Percentiles rank a stretch among this genome's conserved stretches.
These are phyloP conservation scores for Melipona beecheii DNA, from an alignment of 2,888 invertebrate species.

Conservation along the genomic window DNA sequence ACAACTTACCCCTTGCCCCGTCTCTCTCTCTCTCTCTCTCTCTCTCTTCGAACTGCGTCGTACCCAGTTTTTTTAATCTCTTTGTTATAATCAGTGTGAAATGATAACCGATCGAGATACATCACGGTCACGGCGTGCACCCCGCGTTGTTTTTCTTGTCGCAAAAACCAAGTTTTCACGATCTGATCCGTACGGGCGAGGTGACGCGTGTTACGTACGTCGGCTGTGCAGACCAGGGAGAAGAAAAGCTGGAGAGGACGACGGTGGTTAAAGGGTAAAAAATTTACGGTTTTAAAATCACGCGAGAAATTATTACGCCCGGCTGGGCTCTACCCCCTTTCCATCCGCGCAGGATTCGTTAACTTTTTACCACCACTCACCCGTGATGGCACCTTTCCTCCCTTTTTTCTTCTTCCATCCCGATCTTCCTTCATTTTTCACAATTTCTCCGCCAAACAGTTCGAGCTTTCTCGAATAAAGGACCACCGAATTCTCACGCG, in stretches of 20 bases:
- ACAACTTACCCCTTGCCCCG: slow-evolving; percentile 25
- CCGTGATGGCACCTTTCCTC: slow-evolving; percentile 25
- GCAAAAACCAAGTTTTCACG: slow-evolving; percentile 72
- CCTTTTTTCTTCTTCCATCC: neutral
- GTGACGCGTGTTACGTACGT: no score
- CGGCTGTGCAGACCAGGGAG: no score
- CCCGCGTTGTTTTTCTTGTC: slow-evolving; percentile 70
- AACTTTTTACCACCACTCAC: slow-evolving; percentile 48
- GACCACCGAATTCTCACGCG: slow-evolving; percentile 3
- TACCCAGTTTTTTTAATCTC: neutral
- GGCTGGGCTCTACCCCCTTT: neutral
- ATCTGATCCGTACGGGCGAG: neutral
- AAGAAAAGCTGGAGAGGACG: neutral
- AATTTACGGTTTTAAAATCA: slow-evolving; percentile 84
- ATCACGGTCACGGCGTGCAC: slow-evolving; percentile 55
- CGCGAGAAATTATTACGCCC: slow-evolving; percentile 83
- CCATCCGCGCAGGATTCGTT: slow-evolving; percentile 43
- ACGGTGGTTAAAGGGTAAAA: slow-evolving; percentile 77
- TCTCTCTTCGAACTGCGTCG: no score
- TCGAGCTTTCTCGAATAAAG: neutral
- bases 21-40: slow-evolving; percentile 21
- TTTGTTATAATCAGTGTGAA: slow-evolving; percentile 84
- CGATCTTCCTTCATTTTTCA: slow-evolving; percentile 17
- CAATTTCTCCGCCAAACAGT: neutral
- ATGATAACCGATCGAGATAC: slow-evolving; percentile 83